A percentile compares a stretch with the other conserved stretches of the same genome.
Evolutionary conservation across 2,113 vertebrate genomes (phyloP).

Genomic region (Lagopus muta): DNA sequence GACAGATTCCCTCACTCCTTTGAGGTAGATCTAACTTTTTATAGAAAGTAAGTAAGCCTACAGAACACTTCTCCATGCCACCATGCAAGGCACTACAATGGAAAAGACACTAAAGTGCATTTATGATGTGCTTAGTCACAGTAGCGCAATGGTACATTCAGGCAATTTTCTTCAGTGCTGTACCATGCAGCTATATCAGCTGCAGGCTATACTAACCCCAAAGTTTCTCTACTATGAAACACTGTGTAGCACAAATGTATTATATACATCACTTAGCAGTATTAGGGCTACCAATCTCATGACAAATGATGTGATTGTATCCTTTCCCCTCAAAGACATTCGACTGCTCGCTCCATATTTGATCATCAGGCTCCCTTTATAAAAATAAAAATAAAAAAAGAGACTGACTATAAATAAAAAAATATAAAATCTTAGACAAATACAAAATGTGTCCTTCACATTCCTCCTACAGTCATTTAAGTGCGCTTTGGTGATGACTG

Average conservation of each 20-base stretch:
- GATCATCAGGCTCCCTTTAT: not conserved
- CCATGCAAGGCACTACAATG: not conserved
- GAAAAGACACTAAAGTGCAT: not conserved
- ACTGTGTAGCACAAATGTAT: not conserved
- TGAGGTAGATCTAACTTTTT: not conserved
- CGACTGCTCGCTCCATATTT: not conserved
- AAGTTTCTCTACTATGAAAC: not conserved
- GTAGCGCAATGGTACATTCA: not conserved
- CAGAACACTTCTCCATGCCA: not conserved
- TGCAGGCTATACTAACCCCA: not conserved
- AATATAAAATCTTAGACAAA: slow-evolving; percentile 1
- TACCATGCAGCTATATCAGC: not conserved
- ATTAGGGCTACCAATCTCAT: not conserved
- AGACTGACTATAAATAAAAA: not conserved
- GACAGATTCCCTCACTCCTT: not conserved
- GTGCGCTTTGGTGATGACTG: slow-evolving; percentile 12
- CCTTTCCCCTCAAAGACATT: not conserved
- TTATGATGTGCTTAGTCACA: not conserved
- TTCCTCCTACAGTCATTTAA: slow-evolving; percentile 54
- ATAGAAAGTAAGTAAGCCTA: not conserved
- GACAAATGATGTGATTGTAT: not conserved
- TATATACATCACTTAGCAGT: not conserved
- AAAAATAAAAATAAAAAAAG: not conserved
- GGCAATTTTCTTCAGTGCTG: not conserved
- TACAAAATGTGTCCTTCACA: slow-evolving; percentile 10